Evolutionary conservation across 2,888 invertebrate genomes (phyloP), one percentile per base, ranked within the genome.

Genomic region (Napeogenes inachia): DNA sequence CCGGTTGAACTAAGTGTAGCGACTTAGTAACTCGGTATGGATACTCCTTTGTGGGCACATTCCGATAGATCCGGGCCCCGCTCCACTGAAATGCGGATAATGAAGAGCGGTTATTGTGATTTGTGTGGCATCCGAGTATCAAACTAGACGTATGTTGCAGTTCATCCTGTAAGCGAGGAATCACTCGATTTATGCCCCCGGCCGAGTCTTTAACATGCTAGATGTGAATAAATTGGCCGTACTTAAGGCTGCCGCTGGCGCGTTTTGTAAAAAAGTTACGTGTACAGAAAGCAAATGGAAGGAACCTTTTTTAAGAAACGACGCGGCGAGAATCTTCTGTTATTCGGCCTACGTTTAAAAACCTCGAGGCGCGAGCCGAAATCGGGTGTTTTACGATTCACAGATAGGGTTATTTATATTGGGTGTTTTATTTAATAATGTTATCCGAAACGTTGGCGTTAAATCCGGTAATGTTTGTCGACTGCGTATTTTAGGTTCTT

Each of bases 61-160:
- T 89, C 89, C 89, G 82, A 88, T 87, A 87, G 86, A 83, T 83
- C 82, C 84, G 78, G 75, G 77, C 81, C 76, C 74, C 76, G 75
- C 70, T 73, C 70, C 75, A 80, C 79, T 84, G 85, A 87, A 87
- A 88, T 84, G 87, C 76, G 85, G 84, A 83, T 87, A 88, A 89
- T 88, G 89, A 89, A 89, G 86, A 85, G 81, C 76, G 80, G 78
- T 87, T 85, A 84, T 85, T 86, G 85, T 86, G 87, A 88, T 87
- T 85, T 87, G 86, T 86, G 84, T 77, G 81, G 81, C 81, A 80
- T 84, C 80, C 75, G 66, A 78, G 72, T 78, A 79, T 75, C 71
- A 75, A 76, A 77, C 78, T 79, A 79, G 80, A 79, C 76, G 75
- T 75, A 72, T 69, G 53, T 66, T 68, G 71, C 67, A 70, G 67